A percentile compares a stretch with the other conserved stretches of the same genome.
phyloP scores from a whole-genome alignment of 2,888 invertebrate genomes.

The Herminia tarsipennalis region DNA sequence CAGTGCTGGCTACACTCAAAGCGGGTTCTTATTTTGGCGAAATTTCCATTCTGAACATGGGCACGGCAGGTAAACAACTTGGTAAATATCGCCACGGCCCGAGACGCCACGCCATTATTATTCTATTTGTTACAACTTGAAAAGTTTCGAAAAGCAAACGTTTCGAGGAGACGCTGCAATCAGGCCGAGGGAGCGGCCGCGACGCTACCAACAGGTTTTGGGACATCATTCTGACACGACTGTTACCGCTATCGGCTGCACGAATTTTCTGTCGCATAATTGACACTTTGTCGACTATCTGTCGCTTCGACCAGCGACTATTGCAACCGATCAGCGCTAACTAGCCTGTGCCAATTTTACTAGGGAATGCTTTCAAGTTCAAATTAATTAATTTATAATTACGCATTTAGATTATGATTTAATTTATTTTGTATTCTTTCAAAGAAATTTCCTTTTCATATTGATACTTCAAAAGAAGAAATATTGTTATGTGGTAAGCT shows the following conservation, averaged over 20 bases:
- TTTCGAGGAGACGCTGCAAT: constrained; percentile 84
- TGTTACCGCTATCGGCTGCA: constrained; percentile 55
- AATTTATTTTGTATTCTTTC: constrained; percentile 58
- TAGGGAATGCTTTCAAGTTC: constrained; percentile 68
- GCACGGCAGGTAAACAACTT: constrained; percentile 99
- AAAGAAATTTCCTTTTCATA: constrained; percentile 58
- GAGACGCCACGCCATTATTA: constrained; percentile 86
- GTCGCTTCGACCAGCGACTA: constrained; percentile 6
- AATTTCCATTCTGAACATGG: constrained; percentile 99
- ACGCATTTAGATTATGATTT: constrained; percentile 60
- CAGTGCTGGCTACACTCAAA: constrained; percentile 98
- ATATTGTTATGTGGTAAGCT: constrained; percentile 70
- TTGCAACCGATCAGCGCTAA: constrained; percentile 59
- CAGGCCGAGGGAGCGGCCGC: constrained; percentile 84
- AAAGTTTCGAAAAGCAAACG: constrained; percentile 81
- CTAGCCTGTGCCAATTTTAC: constrained; percentile 54
- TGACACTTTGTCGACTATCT: too few species aligned
- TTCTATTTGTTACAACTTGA: constrained; percentile 72
- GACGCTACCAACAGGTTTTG: constrained; percentile 79
- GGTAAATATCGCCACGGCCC: constrained; percentile 93
- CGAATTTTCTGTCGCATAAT: background rate
- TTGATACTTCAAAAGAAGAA: constrained; percentile 61
- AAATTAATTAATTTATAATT: constrained; percentile 54
- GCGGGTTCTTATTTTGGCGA: constrained; percentile 99
- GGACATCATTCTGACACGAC: constrained; percentile 70